These are phyloP conservation scores for Habrosyne pyritoides DNA, from an alignment of 2,888 invertebrate genomes.

Conservation along the genomic window DNA sequence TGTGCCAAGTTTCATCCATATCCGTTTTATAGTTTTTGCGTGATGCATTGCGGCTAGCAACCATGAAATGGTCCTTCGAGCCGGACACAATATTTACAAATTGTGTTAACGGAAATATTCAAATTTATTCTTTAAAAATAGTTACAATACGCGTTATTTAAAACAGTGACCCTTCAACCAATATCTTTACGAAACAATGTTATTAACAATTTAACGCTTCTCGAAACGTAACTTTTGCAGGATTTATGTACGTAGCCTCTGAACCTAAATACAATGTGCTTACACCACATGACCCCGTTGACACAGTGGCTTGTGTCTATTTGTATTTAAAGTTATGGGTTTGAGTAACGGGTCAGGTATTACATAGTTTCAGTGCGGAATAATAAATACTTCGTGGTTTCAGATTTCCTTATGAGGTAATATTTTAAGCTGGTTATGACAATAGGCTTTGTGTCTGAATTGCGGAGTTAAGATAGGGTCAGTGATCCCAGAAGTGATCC, in stretches of 20 bases:
- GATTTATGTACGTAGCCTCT: neutral
- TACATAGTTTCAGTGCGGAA: neutral
- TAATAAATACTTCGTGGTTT: neutral
- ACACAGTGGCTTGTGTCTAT: neutral
- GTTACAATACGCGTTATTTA: neutral
- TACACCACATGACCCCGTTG: neutral
- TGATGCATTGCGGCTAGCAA: too few species aligned
- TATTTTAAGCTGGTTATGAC: constrained; percentile 2
- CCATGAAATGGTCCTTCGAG: too few species aligned
- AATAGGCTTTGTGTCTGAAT: too few species aligned
- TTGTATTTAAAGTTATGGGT: neutral
- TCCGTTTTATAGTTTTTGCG: too few species aligned
- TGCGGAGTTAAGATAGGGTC: too few species aligned
- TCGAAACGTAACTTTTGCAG: neutral
- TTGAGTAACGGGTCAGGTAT: neutral
- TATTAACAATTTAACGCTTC: neutral
- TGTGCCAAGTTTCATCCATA: too few species aligned
- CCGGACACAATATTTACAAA: too few species aligned
- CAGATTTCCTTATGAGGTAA: neutral
- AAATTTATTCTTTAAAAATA: too few species aligned
- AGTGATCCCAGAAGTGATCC: too few species aligned
- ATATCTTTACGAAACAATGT: neutral
- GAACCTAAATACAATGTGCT: neutral
- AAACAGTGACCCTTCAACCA: neutral
- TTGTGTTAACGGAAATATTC: too few species aligned